Evolutionary conservation across 2,113 vertebrate species (phyloP).

Genomic region (Myotis brandtii): DNA sequence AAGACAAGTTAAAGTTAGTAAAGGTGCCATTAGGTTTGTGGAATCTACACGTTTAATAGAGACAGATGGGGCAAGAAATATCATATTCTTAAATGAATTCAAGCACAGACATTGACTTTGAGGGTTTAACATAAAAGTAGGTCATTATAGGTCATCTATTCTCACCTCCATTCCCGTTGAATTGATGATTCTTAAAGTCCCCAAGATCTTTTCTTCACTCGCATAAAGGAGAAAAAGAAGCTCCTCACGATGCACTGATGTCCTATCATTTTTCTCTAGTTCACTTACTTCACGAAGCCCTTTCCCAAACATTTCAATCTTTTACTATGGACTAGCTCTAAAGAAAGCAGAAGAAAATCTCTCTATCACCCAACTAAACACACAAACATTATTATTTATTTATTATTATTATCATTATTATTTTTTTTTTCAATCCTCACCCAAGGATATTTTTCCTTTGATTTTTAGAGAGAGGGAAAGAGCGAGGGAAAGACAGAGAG

Average conservation of each 20-base stretch:
- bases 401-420: too few relatives aligned
- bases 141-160: neutral
- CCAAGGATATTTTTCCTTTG: too few relatives aligned
- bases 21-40: neutral
- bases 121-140: conserved; percentile 23
- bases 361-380: neutral
- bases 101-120: neutral
- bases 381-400: neutral
- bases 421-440: too few relatives aligned
- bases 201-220: neutral
- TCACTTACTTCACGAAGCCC: neutral
- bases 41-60: neutral
- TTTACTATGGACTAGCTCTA: neutral
- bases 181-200: neutral
- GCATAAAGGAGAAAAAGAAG: neutral
- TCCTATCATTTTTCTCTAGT: neutral
- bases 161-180: neutral
- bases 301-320: neutral
- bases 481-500: too few relatives aligned
- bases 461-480: too few relatives aligned
- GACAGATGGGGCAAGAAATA: conserved; percentile 8
- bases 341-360: neutral
- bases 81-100: neutral
- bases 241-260: neutral
- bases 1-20: neutral